Evolutionary conservation across 2,113 vertebrate genomes (phyloP).

Genomic region (Glareola pratincola): DNA sequence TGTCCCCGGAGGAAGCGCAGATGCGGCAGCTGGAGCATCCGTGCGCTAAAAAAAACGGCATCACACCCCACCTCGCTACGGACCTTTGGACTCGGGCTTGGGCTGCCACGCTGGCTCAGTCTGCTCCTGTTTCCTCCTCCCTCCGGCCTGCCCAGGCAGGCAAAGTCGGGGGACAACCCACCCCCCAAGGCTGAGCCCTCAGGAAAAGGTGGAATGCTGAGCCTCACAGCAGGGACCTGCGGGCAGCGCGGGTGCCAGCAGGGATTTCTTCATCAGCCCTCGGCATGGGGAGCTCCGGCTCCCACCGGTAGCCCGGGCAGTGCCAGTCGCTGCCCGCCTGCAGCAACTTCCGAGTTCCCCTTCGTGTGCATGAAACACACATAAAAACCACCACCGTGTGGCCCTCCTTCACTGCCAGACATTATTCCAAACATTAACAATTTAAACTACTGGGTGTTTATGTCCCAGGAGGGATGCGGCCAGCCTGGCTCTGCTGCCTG

Average conservation of each 20-base stretch:
- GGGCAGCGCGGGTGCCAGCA: background rate
- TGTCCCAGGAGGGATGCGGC: background rate
- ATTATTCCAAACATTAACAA: background rate
- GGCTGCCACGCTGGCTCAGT: background rate
- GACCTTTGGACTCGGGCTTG: background rate
- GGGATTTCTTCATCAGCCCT: background rate
- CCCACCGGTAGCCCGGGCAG: accelerated
- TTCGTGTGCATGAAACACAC: background rate
- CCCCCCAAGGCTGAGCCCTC: background rate
- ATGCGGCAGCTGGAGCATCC: background rate
- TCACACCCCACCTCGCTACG: too few relatives aligned
- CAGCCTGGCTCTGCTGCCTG: background rate
- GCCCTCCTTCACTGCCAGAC: background rate
- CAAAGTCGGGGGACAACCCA: background rate
- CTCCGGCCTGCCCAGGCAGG: too few relatives aligned
- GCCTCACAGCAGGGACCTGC: accelerated
- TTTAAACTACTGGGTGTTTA: background rate
- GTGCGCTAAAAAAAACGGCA: background rate
- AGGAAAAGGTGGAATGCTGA: background rate
- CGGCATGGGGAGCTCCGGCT: background rate
- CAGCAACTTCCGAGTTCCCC: background rate
- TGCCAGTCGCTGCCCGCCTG: background rate
- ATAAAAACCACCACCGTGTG: background rate
- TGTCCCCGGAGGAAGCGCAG: background rate
- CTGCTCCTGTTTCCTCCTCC: accelerated